These are phyloP conservation scores for Drosophila lacertosa DNA, from an alignment of 1,140 invertebrate species.

Conservation along the genomic window DNA sequence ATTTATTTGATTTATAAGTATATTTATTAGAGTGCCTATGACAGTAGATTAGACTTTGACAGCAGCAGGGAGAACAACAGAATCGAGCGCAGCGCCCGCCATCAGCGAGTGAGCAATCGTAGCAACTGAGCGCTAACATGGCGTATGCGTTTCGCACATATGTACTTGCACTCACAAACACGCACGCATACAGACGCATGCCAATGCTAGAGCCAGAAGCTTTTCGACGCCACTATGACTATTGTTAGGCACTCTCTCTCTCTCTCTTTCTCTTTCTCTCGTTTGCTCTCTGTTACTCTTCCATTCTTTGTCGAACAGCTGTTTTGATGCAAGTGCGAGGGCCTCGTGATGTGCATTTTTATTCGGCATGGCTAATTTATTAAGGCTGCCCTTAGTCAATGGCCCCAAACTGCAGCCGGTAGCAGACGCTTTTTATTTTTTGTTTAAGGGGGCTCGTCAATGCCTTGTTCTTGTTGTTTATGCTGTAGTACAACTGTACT, in stretches of 20 bases:
- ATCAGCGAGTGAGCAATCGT: slow-evolving; percentile 60
- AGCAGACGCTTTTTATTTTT: background rate
- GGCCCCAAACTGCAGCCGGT: background rate
- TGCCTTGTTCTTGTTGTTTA: slow-evolving; percentile 13
- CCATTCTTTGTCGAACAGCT: slow-evolving; percentile 22
- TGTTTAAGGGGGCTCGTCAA: slow-evolving; percentile 56
- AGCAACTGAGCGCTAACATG: slow-evolving; percentile 72
- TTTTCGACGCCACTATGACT: slow-evolving; percentile 10
- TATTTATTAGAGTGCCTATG: slow-evolving; percentile 37
- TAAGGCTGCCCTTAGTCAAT: slow-evolving; percentile 20
- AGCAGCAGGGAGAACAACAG: slow-evolving; percentile 29
- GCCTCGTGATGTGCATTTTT: slow-evolving; percentile 23
- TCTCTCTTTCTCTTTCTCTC: slow-evolving; percentile 10
- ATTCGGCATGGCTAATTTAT: slow-evolving; percentile 23
- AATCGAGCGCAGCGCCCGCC: slow-evolving; percentile 42
- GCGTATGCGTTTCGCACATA: slow-evolving; percentile 60
- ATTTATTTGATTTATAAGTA: slow-evolving; percentile 15
- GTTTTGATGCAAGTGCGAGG: slow-evolving; percentile 34
- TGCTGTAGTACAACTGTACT: slow-evolving; percentile 69
- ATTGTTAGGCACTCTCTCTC: background rate
- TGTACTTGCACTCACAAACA: slow-evolving; percentile 41
- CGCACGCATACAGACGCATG: slow-evolving; percentile 12
- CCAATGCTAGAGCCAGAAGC: slow-evolving; percentile 31
- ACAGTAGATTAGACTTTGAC: slow-evolving; percentile 24
- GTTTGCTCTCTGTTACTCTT: slow-evolving; percentile 1